Conservation (phyloP, 2,797 vertebrate genomes). For the Rhyacichthys aspro region DNA sequence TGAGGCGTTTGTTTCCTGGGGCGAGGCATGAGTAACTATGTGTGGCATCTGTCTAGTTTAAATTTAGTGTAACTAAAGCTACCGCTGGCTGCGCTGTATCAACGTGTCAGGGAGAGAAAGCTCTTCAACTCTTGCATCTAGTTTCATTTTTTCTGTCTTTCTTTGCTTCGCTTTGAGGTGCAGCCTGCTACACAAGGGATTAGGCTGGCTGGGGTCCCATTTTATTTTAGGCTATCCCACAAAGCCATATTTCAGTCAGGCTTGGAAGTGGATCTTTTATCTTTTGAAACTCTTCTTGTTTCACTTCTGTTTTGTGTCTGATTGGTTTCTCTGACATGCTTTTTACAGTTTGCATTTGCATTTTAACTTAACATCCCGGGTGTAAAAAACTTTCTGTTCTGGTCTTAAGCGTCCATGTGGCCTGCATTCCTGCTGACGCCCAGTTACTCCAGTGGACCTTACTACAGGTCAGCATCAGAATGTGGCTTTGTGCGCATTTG, state of each 20-base stretch:
- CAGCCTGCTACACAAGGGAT: conserved; percentile 28
- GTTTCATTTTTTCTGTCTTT: conserved; percentile 42
- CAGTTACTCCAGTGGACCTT: background rate
- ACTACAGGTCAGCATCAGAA: background rate
- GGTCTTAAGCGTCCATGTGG: background rate
- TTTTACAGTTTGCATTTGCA: background rate
- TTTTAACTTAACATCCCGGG: no score
- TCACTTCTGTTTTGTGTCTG: conserved; percentile 9
- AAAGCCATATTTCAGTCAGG: conserved; percentile 43
- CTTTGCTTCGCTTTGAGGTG: conserved; percentile 31
- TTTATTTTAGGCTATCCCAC: conserved; percentile 58
- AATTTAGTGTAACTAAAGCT: conserved; percentile 88
- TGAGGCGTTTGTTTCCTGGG: conserved; percentile 81
- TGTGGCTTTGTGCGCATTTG: no score
- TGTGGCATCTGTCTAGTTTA: conserved; percentile 88
- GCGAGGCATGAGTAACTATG: conserved; percentile 84
- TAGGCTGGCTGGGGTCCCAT: conserved; percentile 39
- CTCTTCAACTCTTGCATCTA: conserved; percentile 65
- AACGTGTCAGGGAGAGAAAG: conserved; percentile 76
- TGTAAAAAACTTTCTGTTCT: background rate
- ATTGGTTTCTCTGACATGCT: background rate
- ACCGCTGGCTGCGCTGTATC: conserved; percentile 76
- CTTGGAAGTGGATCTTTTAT: conserved; percentile 42
- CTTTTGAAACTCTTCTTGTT: conserved; percentile 18
- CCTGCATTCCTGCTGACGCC: conserved; percentile 18